Evolutionary conservation across 2,888 invertebrate genomes (phyloP), one percentile per base, ranked within the genome.

Genomic region (Beris morrisii): DNA sequence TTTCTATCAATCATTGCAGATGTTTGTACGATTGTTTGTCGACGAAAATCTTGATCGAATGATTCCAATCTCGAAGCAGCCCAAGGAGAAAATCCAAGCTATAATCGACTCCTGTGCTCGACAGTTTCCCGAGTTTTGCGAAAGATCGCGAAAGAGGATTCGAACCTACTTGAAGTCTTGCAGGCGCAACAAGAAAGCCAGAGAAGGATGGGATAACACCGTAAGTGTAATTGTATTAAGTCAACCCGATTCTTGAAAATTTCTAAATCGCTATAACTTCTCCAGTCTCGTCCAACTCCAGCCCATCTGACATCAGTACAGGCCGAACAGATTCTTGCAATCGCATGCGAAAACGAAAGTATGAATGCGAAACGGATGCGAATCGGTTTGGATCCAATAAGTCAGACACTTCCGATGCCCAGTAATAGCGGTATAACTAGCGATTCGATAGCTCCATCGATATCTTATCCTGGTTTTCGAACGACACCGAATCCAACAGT

Each of bases 341-440:
- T 92, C 78, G 97, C 97, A 70, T 97, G 97, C 82, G 97, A 97
- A 83, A 97, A 97, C 80, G 97, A 97, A 84, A 94, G 94, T 82
- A 91, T 95, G 82, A 97, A 97, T 82, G 97, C 96, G 69, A 97
- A 97, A 83, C 87, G 96, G 77, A 97, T 97, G 96, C 87, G 96
- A 72, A 87, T 96, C 77, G 97, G 97, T 58, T 85, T 97, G 74
- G 97, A 97, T 79, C 97, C 97, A 53, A 92, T 95, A 75, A 92
- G 92, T 78, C 94, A 94, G 82, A 92, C 93, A 61, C 89, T 93
- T 87, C 93, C 80, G 54, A 76, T 80, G 64, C 76, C 79, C 44
- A 75, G 78, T 44, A 77, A 74, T 11, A 76, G 76, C 6, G 78
- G 76, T 22, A 76, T 76, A 43, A 75, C 75, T 5, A 74, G 74